Conservation (phyloP, 2,113 vertebrate genomes). For the Sinocyclocheilus rhinocerous region DNA sequence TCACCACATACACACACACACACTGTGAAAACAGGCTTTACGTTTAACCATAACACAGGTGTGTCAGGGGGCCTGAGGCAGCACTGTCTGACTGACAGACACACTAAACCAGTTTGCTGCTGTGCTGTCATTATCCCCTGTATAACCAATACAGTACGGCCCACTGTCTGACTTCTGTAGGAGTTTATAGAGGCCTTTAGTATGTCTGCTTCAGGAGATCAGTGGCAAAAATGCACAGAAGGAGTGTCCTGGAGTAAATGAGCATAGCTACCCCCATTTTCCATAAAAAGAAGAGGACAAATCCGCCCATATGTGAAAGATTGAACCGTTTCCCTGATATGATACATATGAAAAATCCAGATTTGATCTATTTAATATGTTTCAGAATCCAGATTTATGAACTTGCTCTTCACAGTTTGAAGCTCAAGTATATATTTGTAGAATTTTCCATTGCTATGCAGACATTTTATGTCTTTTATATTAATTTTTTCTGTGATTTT, state of each 20-base stretch:
- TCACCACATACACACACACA: conserved; percentile 6
- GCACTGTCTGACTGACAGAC: conserved; percentile 48
- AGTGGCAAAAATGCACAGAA: neutral
- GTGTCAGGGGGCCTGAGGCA: conserved; percentile 56
- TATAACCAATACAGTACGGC: conserved; percentile 26
- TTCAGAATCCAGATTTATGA: too few relatives aligned
- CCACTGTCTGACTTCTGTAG: neutral
- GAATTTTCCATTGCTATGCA: too few relatives aligned
- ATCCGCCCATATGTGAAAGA: neutral
- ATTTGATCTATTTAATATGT: neutral
- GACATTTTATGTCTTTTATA: too few relatives aligned
- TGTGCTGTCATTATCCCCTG: conserved; percentile 52
- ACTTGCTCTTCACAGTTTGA: too few relatives aligned
- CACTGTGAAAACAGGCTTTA: conserved; percentile 53
- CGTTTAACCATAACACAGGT: conserved; percentile 56
- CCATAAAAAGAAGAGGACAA: neutral
- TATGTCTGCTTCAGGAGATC: conserved; percentile 13
- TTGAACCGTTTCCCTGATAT: neutral
- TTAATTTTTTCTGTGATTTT: too few relatives aligned
- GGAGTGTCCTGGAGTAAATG: neutral
- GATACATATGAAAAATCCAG: conserved; percentile 5
- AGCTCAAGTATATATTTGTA: too few relatives aligned
- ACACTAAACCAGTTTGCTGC: conserved; percentile 57
- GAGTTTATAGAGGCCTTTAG: neutral
- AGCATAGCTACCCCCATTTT: neutral